Evolutionary conservation across 2,888 invertebrate species (phyloP), one percentile per base, ranked within the genome.

Genomic region (Hemithea aestivaria): DNA sequence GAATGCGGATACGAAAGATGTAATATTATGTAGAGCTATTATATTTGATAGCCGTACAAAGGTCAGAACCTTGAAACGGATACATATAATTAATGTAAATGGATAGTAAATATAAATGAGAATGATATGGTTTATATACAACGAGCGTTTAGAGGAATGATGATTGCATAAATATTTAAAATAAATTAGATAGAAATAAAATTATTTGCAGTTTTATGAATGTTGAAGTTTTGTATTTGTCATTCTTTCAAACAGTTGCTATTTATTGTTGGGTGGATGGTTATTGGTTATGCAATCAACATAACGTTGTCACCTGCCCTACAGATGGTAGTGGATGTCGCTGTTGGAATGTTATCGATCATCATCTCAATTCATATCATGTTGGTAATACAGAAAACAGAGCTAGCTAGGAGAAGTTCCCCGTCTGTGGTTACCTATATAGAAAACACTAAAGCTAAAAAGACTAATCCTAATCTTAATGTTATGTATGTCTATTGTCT

Each of bases 91-190:
- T 26, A 27, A 36, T 60, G 46, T 40, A 48, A 49, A 54, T 53
- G 47, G 34, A 26, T 43, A 33, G 38, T 37, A 50, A 30, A 38
- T 43, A 48, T 45, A 57, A 33, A 56, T 45, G 44, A 44, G 36
- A 40, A 51, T 40, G 40, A 36, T 49, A 48, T 54, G 40, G 34
- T 49, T 51, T 40, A 47, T 35, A 37, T 29, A 49, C 34, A 29
- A 7, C 9, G 16, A 40, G 41, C 29, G 46, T 40, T 47, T 41
- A 42, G 34, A 54, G 56, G 58, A 64, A 65, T 66, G 63, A 62
- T 67, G 68, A 67, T 66, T 67, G 75, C 72, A 73, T 77, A 74
- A 51, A 75, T 74, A 73, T 56, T 51, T 43, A 56, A 47, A 56
- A 46, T 44, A 37, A 39, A 54, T 48, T 45, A 35, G 27, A 27